Conservation (phyloP, 2,113 vertebrate genomes). For the Heterotis niloticus region DNA sequence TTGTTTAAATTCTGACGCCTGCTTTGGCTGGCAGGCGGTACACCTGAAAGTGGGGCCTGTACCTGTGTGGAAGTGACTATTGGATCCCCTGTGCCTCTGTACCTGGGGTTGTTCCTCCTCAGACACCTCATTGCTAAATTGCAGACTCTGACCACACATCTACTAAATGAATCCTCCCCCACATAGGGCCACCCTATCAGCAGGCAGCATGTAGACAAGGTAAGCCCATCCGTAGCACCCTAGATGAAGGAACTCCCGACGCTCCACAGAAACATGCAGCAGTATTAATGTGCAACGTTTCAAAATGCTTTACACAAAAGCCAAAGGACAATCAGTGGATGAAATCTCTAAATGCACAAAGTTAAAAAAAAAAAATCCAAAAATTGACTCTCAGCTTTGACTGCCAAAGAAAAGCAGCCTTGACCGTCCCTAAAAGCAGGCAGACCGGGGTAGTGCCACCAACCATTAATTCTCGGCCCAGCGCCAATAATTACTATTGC, state of each 20-base stretch:
- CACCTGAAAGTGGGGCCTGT: background rate
- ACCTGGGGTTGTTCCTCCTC: no score
- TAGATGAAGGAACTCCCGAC: no score
- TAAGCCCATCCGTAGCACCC: no score
- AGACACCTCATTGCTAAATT: background rate
- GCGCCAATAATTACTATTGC: conserved; percentile 70
- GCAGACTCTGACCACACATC: background rate
- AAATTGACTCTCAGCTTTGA: background rate
- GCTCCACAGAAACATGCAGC: no score
- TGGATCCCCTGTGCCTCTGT: background rate
- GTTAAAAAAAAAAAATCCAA: background rate
- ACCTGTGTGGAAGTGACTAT: background rate
- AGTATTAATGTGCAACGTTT: no score
- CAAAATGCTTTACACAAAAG: no score
- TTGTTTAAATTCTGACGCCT: conserved; percentile 51
- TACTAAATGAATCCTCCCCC: background rate
- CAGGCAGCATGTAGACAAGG: no score
- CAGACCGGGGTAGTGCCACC: conserved; percentile 32
- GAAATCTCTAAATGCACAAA: background rate
- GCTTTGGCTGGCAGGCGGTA: background rate
- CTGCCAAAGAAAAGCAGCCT: background rate
- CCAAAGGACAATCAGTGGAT: no score
- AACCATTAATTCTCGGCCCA: conserved; percentile 36
- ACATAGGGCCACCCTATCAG: no score
- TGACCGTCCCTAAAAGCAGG: conserved; percentile 9